Evolutionary conservation across 2,113 vertebrate species (phyloP).

Genomic region (Petaurus breviceps): DNA sequence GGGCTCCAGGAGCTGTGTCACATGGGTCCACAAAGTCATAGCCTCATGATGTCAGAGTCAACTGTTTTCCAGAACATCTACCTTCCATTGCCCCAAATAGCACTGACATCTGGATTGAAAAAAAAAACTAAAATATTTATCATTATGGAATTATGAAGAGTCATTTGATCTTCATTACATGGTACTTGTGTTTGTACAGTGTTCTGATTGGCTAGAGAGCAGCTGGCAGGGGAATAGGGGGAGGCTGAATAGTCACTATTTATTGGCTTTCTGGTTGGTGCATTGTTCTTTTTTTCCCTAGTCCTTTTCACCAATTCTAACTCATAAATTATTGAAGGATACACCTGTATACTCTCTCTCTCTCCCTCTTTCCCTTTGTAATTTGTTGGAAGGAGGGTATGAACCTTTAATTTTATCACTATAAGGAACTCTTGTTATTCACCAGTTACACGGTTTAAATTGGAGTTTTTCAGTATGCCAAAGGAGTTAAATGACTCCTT

Average conservation of each 20-base stretch:
- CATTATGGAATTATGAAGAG: constrained; percentile 61
- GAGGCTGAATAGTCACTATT: not conserved
- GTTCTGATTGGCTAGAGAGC: constrained; percentile 14
- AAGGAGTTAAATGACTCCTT: not conserved
- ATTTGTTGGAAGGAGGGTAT: not conserved
- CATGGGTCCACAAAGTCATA: constrained; percentile 65
- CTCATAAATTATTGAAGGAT: not conserved
- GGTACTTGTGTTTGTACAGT: constrained; percentile 70
- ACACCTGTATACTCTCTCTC: not conserved
- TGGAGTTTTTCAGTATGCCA: not conserved
- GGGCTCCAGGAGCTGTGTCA: constrained; percentile 53
- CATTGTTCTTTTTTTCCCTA: not conserved
- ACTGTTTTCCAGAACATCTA: constrained; percentile 64
- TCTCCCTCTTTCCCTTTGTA: too few relatives aligned
- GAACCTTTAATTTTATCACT: not conserved
- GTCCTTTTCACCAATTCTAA: not conserved
- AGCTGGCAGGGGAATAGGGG: not conserved
- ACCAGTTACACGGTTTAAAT: not conserved
- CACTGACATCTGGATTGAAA: constrained; percentile 76
- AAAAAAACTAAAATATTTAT: constrained; percentile 64
- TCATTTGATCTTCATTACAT: constrained; percentile 72
- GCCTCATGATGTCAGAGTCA: constrained; percentile 66
- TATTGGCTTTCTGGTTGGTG: not conserved
- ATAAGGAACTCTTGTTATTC: not conserved
- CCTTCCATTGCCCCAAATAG: constrained; percentile 70